Percentiles rank a stretch among this genome's conserved stretches.
Evolutionary conservation across 2,888 invertebrate genomes (phyloP).

Genomic region (Uropetala carovei): DNA sequence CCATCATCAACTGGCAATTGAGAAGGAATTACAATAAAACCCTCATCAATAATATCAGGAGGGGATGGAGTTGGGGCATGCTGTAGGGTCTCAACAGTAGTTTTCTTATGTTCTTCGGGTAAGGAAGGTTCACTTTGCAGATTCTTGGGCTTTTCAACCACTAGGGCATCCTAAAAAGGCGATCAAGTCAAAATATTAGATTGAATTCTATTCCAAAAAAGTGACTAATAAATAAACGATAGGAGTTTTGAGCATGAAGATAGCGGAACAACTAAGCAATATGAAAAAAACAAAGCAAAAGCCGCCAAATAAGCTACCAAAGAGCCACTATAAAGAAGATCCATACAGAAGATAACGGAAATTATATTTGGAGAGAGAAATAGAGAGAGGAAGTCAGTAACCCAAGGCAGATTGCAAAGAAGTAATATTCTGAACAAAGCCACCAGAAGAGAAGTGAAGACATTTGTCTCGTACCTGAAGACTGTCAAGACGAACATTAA

Average conservation of each 20-base stretch:
- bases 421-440: slow-evolving; percentile 38
- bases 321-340: slow-evolving; percentile 56
- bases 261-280: slow-evolving; percentile 75
- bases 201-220: neutral
- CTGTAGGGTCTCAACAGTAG: slow-evolving; percentile 64
- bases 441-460: slow-evolving; percentile 57
- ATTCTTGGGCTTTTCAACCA: slow-evolving; percentile 66
- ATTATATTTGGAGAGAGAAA: neutral
- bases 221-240: slow-evolving; percentile 1
- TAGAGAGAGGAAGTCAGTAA: slow-evolving; percentile 16
- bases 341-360: slow-evolving; percentile 16
- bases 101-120: slow-evolving; percentile 64
- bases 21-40: slow-evolving; percentile 66
- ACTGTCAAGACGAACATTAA: slow-evolving; percentile 67
- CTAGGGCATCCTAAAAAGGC: slow-evolving; percentile 67
- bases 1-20: slow-evolving; percentile 52
- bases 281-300: slow-evolving; percentile 69
- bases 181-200: slow-evolving; percentile 65
- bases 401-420: slow-evolving; percentile 59
- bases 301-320: slow-evolving; percentile 32
- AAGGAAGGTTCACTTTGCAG: slow-evolving; percentile 57
- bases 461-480: slow-evolving; percentile 68
- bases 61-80: slow-evolving; percentile 64
- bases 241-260: slow-evolving; percentile 55
- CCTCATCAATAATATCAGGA: slow-evolving; percentile 66